Evolutionary conservation across 2,797 vertebrate species (phyloP), one percentile per base, ranked within the genome.

Genomic region (Coracias cyanogaster): DNA sequence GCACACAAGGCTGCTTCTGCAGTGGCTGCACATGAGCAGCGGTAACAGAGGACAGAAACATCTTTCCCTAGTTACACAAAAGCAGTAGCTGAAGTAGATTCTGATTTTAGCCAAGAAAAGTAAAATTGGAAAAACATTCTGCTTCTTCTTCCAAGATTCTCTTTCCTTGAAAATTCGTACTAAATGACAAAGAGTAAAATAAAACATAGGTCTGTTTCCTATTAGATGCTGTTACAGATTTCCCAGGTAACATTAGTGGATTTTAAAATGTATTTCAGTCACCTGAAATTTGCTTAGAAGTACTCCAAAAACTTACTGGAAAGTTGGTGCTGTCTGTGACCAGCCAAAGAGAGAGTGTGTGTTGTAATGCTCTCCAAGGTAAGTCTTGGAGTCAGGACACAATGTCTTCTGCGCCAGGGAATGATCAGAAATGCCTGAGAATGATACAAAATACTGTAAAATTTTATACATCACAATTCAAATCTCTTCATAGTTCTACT

Each of bases 331-430:
- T 37, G 94, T 95, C 93, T 97, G 85, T 64, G 94, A 91, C 91
- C 95, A 98, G 55, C 95, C 96, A 1, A 97, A 96, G 39, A 98
- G 95, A 64, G 94, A 97, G 70, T 94, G 94, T 3, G 96, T 95
- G 62, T 97, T 61, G 26, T 96, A 97, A 45, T 96, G 94, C 12
- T 85, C 82, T 66, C 96, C 96, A 3, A 98, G 91, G 48, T 90
- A 96, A 43, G 88, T 97, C 90, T 73, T 97, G 19, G 96, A 97
- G 81, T 96, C 89, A 0, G 96, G 96, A 67, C 96, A 97, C 87
- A 97, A 49, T 0, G 94, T 97, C 80, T 94, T 97, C 37, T 96
- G 6, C 0, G 85, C 46, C 94, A 97, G 90, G 49, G 91, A 83
- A 43, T 16, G 62, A 85, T 65, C 94, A 29, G 93, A 83, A 87